Base-by-base conservation (phyloP, 1,140 invertebrate species). In the Drosophila mayri region DNA sequence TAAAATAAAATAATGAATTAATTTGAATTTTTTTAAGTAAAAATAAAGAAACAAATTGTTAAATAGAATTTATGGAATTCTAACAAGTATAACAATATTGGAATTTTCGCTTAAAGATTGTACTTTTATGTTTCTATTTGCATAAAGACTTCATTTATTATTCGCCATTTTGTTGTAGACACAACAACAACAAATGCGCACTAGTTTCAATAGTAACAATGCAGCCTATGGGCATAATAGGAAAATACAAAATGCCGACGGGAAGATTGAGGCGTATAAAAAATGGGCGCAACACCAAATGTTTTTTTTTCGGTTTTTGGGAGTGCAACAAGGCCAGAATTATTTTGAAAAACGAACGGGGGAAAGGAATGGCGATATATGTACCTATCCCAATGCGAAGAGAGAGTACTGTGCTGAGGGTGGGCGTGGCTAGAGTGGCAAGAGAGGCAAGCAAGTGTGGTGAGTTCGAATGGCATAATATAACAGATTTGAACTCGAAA, bases 171-270 rank as follows among this genome's bases (percentile, higher is more conserved):
- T 72, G 50, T 59, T 35, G 35, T 11, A 1, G 12, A 54, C 16
- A 22, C 16, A 57, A 38, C 35, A 58, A 55, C 44, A 67, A 50
- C 25, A 25, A 25, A 8, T 6, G n/a, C 18, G 12, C 28, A 8
- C 11, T 52, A 35, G 30, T 35, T 16, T 37, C 50, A 50, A 30
- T 22, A 50, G 32, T 12, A 50, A 25, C 57, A 35, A 52, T 52
- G 50, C 9, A n/a, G 20, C 16, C 30, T 35, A 41, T 40, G 28
- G n/a, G 18, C 37, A 60, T 32, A 37, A 50, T 50, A 18, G 25
- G n/a, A n/a, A 58, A 81, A 76, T 68, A 79, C 78, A 87, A 82
- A 87, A 87, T 88, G 79, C 84, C 84, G 84, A 80, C 84, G 84
- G 84, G 72, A 47, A 72, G 41, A 58, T 40, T 43, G 41, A 47